Base-by-base conservation (phyloP, 2,888 invertebrate genomes). In the Cosmia trapezina region DNA sequence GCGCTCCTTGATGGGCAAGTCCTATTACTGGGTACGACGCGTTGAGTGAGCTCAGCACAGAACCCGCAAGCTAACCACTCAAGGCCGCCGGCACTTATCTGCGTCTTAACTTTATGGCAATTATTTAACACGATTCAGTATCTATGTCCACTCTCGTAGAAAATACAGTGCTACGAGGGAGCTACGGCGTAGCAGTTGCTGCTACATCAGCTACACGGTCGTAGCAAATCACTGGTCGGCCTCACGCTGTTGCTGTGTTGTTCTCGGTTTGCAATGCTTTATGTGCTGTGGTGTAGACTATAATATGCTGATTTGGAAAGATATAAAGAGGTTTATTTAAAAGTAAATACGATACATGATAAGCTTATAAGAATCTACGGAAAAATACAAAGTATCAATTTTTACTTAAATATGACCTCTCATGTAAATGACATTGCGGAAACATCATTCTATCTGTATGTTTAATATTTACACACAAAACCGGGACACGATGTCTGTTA, bases 401-500 rank as follows among this genome's bases (percentile, higher is more conserved):
- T 43, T 61, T 43, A 28, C 1, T 22, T 12, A 17, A 45, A 54
- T 70, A 53, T 33, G n/a, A 68, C 28, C 37, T 65, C 37, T 72
- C 56, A 66, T 73, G 72, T 37, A 61, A 76, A 69, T 65, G n/a
- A 17, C 17, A 73, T 69, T 62, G 56, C 19, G 70, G 69, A 68
- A 80, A 79, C 64, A 83, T 70, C 65, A 70, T 81, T 80, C 56
- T 65, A 78, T 80, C 57, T 69, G 63, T 49, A 75, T 66, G 63
- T 76, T 77, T 83, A 77, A 81, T 81, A 85, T 82, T 80, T 86
- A 82, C 80, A 75, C 62, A 67, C 71, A 70, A 63, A 83, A 80
- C 76, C 63, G 65, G 62, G 56, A 56, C 73, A 79, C 76, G 83
- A 81, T 82, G 76, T 83, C 80, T 76, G 67, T 74, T 85, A 76